phyloP scores from a whole-genome alignment of 2,888 invertebrate species.

The Heteropelma amictum region DNA sequence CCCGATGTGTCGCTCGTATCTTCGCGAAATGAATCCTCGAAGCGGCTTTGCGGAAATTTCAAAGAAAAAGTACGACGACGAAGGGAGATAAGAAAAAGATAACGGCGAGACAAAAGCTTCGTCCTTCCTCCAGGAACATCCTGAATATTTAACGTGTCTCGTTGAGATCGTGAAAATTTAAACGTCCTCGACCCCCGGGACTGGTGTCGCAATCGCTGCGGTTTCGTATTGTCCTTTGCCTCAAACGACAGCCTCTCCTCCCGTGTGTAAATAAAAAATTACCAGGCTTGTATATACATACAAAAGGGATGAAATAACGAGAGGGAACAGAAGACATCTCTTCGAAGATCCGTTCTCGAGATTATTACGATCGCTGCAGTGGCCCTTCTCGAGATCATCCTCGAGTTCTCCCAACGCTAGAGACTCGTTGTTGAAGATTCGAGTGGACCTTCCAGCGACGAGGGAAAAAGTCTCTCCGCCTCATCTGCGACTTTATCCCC shows the following conservation, averaged over 20 bases:
- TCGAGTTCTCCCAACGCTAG: neutral
- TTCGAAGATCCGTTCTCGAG: constrained; percentile 19
- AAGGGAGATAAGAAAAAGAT: neutral
- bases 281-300: no score
- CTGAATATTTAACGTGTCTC: constrained; percentile 14
- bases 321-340: constrained; percentile 12
- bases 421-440: constrained; percentile 26
- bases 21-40: constrained; percentile 2
- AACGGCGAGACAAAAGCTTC: neutral
- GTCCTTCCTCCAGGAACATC: neutral
- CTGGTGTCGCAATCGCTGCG: neutral
- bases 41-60: neutral
- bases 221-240: constrained; percentile 4
- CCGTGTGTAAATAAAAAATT: constrained; percentile 35
- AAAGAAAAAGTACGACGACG: no score
- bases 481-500: neutral
- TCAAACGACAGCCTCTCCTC: neutral
- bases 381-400: neutral
- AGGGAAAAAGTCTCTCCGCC: neutral
- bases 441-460: constrained; percentile 8
- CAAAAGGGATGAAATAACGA: constrained; percentile 5
- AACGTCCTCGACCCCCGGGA: neutral
- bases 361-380: neutral
- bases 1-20: no score
- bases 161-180: constrained; percentile 33